Evolutionary conservation across 2,888 invertebrate genomes (phyloP), one percentile per base, ranked within the genome.

Genomic region (Agrilus cyanescens): DNA sequence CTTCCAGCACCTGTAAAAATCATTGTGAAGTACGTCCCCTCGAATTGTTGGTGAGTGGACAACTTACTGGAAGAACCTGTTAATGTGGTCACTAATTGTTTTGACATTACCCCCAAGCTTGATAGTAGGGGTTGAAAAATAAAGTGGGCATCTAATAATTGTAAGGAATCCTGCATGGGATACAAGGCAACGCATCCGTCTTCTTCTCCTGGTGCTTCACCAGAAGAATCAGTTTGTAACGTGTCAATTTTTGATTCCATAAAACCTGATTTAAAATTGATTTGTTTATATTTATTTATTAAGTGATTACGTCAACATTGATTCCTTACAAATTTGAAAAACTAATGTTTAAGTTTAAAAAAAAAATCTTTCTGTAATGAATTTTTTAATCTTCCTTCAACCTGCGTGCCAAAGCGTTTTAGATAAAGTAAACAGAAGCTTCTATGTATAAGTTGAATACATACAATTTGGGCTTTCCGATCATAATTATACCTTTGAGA

Each of bases 111-210:
- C 2, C 93, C 94, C 29, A 95, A 72, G 46, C 88, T 87, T 0
- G 85, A 80, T 12, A 96, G 71, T 54, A 96, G 73, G 0, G 95
- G 94, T 63, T 93, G 90, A 67, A 93, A 93, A 56, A 93, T 90
- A 38, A 90, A 76, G 70, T 94, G 93, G 3, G 95, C 93, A 69
- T 95, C 94, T 45, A 94, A 73, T 43, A 95, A 70, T 64, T 83
- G 76, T 13, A 87, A 76, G 1, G 87, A 86, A 57, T 88, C 86
- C 59, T 86, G 85, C 70, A 86, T 78, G 32, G 83, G 82, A 64
- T 81, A 82, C 46, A 82, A 67, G 55, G 77, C 78, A 58, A 81
- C 78, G 3, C 78, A 78, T n/a, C 76, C 72, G 46, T 12, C 76
- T 70, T 45, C 75, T 61, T 55, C 73, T 62, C 46, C 71, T 61